A percentile compares a stretch with the other conserved stretches of the same genome.
Evolutionary conservation across 2,888 invertebrate genomes (phyloP).

Genomic region (Callinectes sapidus): DNA sequence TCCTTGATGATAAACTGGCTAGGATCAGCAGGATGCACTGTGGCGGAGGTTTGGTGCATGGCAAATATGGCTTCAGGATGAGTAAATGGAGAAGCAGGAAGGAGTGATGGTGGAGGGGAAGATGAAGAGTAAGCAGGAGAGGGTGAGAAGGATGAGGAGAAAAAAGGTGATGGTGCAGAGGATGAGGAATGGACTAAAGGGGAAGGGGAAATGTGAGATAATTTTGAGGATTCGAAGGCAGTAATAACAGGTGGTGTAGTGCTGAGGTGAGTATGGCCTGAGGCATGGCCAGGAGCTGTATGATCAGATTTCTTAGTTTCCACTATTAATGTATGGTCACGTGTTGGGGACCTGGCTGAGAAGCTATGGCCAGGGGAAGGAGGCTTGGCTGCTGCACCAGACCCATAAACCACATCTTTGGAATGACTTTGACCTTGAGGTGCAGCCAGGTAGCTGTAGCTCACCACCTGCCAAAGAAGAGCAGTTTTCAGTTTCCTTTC

Average conservation of each 20-base stretch:
- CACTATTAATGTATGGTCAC: not conserved
- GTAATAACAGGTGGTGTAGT: not conserved
- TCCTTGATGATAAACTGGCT: conserved; percentile 60
- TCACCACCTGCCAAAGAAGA: conserved; percentile 54
- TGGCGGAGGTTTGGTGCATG: conserved; percentile 40
- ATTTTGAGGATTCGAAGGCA: conserved; percentile 23
- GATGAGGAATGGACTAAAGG: not conserved
- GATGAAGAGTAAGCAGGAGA: not conserved
- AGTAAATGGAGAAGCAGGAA: conserved; percentile 45
- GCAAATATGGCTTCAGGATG: conserved; percentile 23
- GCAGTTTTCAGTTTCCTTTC: not conserved
- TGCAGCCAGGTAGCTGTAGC: conserved; percentile 64
- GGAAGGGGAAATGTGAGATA: not conserved
- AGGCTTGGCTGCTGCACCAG: conserved; percentile 57
- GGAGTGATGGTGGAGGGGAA: not conserved
- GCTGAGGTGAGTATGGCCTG: not conserved
- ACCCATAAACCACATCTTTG: conserved; percentile 58
- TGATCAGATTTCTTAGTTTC: not conserved
- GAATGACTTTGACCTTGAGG: conserved; percentile 9
- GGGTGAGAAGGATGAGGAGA: not conserved
- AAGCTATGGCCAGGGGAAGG: conserved; percentile 12
- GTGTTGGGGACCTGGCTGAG: not conserved
- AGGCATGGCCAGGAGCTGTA: not conserved
- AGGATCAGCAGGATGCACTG: conserved; percentile 37
- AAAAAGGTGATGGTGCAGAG: not conserved